Evolutionary conservation across 2,888 invertebrate genomes (phyloP).

Genomic region (Gryllus longicercus): DNA sequence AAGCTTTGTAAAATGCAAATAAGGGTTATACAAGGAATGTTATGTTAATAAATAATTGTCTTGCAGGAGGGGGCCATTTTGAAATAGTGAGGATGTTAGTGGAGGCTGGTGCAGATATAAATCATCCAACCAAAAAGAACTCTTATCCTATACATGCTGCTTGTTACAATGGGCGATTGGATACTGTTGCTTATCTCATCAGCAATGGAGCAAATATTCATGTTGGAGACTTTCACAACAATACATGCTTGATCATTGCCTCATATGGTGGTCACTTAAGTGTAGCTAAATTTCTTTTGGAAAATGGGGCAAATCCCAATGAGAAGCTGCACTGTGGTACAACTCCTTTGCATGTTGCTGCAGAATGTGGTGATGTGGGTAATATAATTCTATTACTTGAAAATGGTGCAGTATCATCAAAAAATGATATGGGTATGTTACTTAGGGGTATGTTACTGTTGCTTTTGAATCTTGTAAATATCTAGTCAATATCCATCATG

Average conservation of each 20-base stretch:
- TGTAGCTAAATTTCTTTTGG: conserved; percentile 68
- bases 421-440: conserved; percentile 64
- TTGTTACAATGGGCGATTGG: conserved; percentile 85
- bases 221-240: conserved; percentile 84
- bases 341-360: conserved; percentile 86
- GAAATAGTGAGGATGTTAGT: conserved; percentile 73
- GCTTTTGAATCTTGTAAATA: too few relatives aligned
- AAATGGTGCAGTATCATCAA: conserved; percentile 67
- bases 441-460: conserved; percentile 3
- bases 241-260: conserved; percentile 90
- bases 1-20: too few relatives aligned
- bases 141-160: conserved; percentile 89
- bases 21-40: too few relatives aligned
- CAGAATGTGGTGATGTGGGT: conserved; percentile 77
- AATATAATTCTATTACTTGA: conserved; percentile 74
- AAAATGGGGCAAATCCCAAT: conserved; percentile 75
- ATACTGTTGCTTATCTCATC: conserved; percentile 84
- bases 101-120: conserved; percentile 79
- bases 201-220: conserved; percentile 81
- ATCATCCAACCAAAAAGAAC: conserved; percentile 83
- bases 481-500: not conserved
- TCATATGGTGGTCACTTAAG: conserved; percentile 62
- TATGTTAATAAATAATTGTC: too few relatives aligned
- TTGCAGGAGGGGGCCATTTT: conserved; percentile 54
- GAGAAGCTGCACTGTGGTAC: conserved; percentile 82